A percentile compares a stretch with the other conserved stretches of the same genome.
These are phyloP conservation scores for Aphaenogaster floridana DNA, from an alignment of 1,140 invertebrate species.

Conservation along the genomic window DNA sequence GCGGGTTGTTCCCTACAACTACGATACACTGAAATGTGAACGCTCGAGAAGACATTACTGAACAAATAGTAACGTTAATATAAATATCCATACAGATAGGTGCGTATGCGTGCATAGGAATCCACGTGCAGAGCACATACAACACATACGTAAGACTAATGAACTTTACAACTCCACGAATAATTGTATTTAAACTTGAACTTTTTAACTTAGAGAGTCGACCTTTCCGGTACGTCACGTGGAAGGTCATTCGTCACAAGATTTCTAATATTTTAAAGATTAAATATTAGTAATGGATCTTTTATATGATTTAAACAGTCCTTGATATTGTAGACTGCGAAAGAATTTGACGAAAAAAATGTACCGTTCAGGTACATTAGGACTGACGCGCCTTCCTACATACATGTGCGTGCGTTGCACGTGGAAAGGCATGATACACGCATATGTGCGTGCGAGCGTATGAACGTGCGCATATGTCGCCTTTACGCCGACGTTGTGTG, in stretches of 20 bases:
- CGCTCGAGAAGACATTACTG: slow-evolving; percentile 16
- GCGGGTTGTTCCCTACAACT: slow-evolving; percentile 26
- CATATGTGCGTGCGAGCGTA: background rate
- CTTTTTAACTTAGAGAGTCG: background rate
- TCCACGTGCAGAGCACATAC: slow-evolving; percentile 2
- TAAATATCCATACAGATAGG: background rate
- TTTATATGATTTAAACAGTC: background rate
- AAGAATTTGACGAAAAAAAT: background rate
- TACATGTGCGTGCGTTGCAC: background rate
- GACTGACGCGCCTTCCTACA: background rate
- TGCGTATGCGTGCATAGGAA: background rate
- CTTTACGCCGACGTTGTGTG: background rate
- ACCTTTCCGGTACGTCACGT: background rate
- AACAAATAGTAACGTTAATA: slow-evolving; percentile 44
- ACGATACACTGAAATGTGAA: slow-evolving; percentile 23
- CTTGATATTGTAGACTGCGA: background rate
- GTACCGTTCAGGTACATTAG: background rate
- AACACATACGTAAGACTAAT: slow-evolving; percentile 6
- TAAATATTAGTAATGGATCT: background rate
- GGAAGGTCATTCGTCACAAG: background rate
- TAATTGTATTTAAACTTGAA: slow-evolving; percentile 11
- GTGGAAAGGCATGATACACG: background rate
- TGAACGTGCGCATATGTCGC: background rate
- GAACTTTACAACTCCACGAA: background rate
- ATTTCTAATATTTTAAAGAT: background rate